Evolutionary conservation across 2,797 vertebrate species (phyloP).

Genomic region (Rachycentron canadum): DNA sequence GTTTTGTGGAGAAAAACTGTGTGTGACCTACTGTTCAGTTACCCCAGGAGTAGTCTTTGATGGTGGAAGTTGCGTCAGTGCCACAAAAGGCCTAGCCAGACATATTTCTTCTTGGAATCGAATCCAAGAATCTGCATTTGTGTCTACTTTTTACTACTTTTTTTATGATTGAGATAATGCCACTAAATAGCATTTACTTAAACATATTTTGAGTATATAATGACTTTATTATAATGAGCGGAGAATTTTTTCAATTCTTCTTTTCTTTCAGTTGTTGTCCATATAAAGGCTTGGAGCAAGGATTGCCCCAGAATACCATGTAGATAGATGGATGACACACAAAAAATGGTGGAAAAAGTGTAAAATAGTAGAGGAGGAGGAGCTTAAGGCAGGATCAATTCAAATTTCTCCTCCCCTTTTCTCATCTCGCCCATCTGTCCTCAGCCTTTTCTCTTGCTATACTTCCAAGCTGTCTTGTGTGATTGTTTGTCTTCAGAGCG

Average conservation of each 20-base stretch:
- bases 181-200: background rate
- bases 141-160: background rate
- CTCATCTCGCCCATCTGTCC: slow-evolving; percentile 38
- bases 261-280: background rate
- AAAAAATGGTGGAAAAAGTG: background rate
- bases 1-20: slow-evolving; percentile 15
- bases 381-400: slow-evolving; percentile 16
- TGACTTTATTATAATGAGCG: too few relatives aligned
- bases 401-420: slow-evolving; percentile 25
- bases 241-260: too few relatives aligned
- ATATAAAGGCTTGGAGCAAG: background rate
- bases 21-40: slow-evolving; percentile 8
- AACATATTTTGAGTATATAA: background rate
- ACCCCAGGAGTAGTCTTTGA: slow-evolving; percentile 12
- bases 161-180: background rate
- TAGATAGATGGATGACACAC: background rate
- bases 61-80: slow-evolving; percentile 19
- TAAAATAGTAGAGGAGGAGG: slow-evolving; percentile 25
- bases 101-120: background rate
- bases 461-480: slow-evolving; percentile 57
- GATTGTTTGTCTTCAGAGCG: slow-evolving; percentile 66
- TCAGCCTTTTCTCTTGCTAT: slow-evolving; percentile 34
- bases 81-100: slow-evolving; percentile 3
- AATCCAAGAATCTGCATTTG: background rate
- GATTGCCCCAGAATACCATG: background rate